Conservation (phyloP, 2,888 invertebrate species). For the Acronicta psi region DNA sequence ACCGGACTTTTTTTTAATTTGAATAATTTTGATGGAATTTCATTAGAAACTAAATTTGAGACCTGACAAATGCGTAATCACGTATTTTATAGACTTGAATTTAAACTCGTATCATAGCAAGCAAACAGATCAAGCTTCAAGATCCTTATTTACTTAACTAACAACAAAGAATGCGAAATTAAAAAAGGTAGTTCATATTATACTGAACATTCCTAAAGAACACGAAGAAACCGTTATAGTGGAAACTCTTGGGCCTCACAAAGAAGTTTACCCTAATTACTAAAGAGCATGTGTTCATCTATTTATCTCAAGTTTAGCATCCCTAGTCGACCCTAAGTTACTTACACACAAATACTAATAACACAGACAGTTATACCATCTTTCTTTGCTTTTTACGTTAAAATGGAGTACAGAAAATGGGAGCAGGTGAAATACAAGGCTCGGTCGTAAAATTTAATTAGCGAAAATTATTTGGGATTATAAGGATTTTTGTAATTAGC, state of each 20-base stretch:
- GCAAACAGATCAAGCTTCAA: constrained; percentile 23
- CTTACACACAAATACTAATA: constrained; percentile 60
- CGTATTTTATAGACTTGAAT: not conserved
- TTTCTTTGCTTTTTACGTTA: constrained; percentile 54
- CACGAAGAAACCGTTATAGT: constrained; percentile 13
- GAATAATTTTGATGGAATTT: no score
- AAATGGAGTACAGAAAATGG: constrained; percentile 60
- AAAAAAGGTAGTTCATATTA: constrained; percentile 24
- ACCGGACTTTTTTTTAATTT: no score
- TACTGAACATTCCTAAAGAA: constrained; percentile 1
- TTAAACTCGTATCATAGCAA: constrained; percentile 10
- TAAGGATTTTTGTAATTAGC: constrained; percentile 81
- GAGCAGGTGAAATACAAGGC: constrained; percentile 72
- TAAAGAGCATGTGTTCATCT: constrained; percentile 46
- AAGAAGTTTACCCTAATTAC: constrained; percentile 34
- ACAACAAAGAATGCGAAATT: constrained; percentile 38
- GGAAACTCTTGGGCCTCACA: constrained; percentile 13
- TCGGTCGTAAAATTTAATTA: constrained; percentile 78
- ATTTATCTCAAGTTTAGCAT: constrained; percentile 45
- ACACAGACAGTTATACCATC: constrained; percentile 58
- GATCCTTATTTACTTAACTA: constrained; percentile 16
- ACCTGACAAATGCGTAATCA: no score
- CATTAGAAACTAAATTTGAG: no score
- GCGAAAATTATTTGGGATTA: constrained; percentile 80
- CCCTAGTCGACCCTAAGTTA: constrained; percentile 20